Evolutionary conservation across 2,113 vertebrate species (phyloP), one percentile per base, ranked within the genome.

Genomic region (Pelecanus crispus): DNA sequence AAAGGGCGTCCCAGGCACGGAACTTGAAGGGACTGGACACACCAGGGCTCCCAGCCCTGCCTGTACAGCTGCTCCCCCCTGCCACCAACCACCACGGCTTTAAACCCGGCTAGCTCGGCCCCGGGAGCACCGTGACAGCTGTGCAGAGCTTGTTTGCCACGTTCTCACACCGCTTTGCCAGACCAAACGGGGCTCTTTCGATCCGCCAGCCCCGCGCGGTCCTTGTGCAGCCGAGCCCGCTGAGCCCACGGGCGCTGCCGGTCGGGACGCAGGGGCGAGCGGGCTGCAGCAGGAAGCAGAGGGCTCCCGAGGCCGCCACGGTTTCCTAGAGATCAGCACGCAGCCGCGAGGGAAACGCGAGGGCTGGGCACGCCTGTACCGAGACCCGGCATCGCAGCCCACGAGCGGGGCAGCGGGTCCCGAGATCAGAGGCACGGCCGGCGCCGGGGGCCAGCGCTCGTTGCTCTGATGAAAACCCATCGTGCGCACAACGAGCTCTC

Each of bases 301-400:
- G 26, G 25, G 65, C 26, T 71, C 50, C 56, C 0, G 0, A 47
- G 38, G 53, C 42, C 31, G 70, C 20, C 5, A 2, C 2, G 2
- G 28, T 6, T 34, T 88, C 92, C 88, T 71, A 32, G 82, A 78
- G 63, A 63, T 58, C 44, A 58, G 58, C 67, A 52, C 2, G 1
- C 3, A 9, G 68, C 66, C 58, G 21, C 3, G 3, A 82, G 36
- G 67, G 73, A 55, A 67, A 15, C 7, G 3, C 4, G 2, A 88
- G 79, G 67, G 53, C 62, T 36, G 67, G 65, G 49, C 22, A 50
- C 3, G 3, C 15, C 36, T 9, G n/a, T 0, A 26, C 38, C 0
- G 0, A 81, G 44, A 71, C 7, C 45, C 81, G 36, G 8, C 0
- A 0, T 11, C 4, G 0, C 0, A 0, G 32, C 53, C 79, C 10